phyloP scores from a whole-genome alignment of 2,797 vertebrate species.

The Ptychobarbus kaznakovi region DNA sequence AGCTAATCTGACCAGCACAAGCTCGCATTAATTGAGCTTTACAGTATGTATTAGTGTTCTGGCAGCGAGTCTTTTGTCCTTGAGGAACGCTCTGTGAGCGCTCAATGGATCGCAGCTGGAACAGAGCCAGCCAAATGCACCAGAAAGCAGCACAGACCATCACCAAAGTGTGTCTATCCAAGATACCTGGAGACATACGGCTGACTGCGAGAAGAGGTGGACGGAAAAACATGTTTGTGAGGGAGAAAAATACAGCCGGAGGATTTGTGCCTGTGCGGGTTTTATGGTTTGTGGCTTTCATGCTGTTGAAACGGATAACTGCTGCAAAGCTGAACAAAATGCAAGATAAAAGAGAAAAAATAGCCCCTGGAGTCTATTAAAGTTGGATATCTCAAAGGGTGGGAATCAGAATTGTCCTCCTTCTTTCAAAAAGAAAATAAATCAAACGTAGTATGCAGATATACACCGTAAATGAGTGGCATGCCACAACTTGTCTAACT shows the following conservation, averaged over 20 bases:
- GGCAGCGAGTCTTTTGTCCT: constrained; percentile 54
- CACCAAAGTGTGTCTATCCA: constrained; percentile 11
- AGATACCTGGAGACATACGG: constrained; percentile 27
- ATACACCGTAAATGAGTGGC: background rate
- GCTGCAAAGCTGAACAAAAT: constrained; percentile 18
- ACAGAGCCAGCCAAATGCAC: constrained; percentile 28
- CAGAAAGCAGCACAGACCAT: constrained; percentile 24
- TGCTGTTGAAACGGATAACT: constrained; percentile 15
- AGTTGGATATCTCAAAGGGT: background rate
- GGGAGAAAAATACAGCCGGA: background rate
- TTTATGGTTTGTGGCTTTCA: background rate
- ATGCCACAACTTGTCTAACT: background rate
- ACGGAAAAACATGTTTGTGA: background rate
- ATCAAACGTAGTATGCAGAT: background rate
- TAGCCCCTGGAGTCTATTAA: constrained; percentile 11
- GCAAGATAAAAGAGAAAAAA: background rate
- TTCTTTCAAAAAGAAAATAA: background rate
- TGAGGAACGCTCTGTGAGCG: constrained; percentile 38
- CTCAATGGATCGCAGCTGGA: constrained; percentile 50
- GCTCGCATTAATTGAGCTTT: constrained; percentile 43
- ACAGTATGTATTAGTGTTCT: constrained; percentile 36
- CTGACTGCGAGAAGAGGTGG: constrained; percentile 14
- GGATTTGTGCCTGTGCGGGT: constrained; percentile 21
- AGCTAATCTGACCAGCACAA: constrained; percentile 27
- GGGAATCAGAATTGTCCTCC: background rate